Conservation (phyloP, 2,113 vertebrate species). For the Brachypteracias leptosomus region DNA sequence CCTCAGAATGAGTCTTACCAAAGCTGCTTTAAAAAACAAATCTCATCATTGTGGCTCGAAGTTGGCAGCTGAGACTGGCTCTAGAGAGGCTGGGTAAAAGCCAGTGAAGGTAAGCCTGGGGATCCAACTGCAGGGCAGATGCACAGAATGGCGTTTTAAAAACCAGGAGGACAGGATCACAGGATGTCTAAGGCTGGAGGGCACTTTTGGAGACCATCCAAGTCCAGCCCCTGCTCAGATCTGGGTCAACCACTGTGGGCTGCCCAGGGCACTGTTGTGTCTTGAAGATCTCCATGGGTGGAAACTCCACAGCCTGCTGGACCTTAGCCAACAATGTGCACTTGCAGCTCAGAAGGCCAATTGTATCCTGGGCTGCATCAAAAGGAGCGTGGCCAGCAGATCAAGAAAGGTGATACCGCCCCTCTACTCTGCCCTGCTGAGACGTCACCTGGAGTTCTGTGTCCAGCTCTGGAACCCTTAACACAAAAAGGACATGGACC, state of each 20-base stretch:
- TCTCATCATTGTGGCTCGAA: not conserved
- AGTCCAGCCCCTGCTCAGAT: not conserved
- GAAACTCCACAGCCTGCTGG: not conserved
- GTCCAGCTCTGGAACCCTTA: no score
- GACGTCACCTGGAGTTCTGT: no score
- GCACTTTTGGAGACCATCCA: not conserved
- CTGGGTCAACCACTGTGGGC: not conserved
- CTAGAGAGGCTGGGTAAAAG: not conserved
- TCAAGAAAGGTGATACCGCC: no score
- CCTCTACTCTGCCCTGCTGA: no score
- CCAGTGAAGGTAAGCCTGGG: not conserved
- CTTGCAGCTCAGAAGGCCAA: no score
- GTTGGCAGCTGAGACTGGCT: not conserved
- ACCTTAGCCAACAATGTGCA: no score
- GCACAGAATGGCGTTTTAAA: not conserved
- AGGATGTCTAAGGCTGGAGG: not conserved
- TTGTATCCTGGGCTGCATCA: no score
- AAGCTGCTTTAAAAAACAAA: not conserved
- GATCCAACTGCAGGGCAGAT: not conserved
- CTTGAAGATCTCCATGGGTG: not conserved
- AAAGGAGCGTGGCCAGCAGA: no score
- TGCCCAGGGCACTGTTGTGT: not conserved
- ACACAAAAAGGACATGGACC: no score
- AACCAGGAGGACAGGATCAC: not conserved
- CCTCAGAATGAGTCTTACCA: not conserved